Evolutionary conservation across 2,113 vertebrate species (phyloP).

Genomic region (Callionymus lyra): DNA sequence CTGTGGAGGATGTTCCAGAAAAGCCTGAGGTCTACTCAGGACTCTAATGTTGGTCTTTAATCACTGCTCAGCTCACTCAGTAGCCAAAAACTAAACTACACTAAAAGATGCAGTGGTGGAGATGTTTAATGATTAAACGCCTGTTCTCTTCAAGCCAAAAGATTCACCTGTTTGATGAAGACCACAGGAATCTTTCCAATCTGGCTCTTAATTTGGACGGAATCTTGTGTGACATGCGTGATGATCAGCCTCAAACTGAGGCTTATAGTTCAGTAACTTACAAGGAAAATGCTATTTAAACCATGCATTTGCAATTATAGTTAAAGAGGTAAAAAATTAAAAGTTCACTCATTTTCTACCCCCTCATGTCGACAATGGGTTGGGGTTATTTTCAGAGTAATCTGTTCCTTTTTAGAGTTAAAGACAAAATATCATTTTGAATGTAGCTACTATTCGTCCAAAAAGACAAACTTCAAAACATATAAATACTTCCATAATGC

Average conservation of each 20-base stretch:
- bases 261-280: constrained; percentile 22
- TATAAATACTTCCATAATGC: too few species aligned
- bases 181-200: constrained; percentile 26
- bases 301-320: too few species aligned
- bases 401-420: too few species aligned
- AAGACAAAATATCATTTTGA: too few species aligned
- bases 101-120: constrained; percentile 28
- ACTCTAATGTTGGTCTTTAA: constrained; percentile 60
- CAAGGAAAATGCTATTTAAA: too few species aligned
- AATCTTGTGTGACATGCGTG: constrained; percentile 7
- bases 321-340: too few species aligned
- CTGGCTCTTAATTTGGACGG: constrained; percentile 21
- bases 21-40: constrained; percentile 53
- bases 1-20: constrained; percentile 45
- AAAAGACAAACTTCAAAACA: too few species aligned
- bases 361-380: too few species aligned
- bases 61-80: constrained; percentile 41
- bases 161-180: constrained; percentile 29
- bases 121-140: constrained; percentile 27
- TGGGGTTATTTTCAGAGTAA: too few species aligned
- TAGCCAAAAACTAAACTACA: constrained; percentile 36
- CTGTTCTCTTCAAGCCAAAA: constrained; percentile 27
- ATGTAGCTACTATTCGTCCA: too few species aligned
- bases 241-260: constrained; percentile 19
- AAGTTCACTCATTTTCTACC: too few species aligned